Evolutionary conservation across 2,888 invertebrate genomes (phyloP).

Genomic region (Spicauda simplicius): DNA sequence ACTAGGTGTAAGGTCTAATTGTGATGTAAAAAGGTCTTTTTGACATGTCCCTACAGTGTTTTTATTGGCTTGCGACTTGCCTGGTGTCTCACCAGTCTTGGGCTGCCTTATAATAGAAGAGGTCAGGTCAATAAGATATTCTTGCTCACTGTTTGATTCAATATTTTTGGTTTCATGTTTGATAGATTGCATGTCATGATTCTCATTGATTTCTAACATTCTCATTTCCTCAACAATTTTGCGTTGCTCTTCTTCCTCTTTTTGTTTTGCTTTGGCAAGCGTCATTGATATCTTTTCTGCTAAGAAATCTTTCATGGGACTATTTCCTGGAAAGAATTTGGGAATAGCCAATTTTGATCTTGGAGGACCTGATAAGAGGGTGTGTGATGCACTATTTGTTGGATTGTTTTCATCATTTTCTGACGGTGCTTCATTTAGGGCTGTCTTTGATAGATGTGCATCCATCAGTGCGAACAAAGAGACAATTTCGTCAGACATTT

Average conservation of each 20-base stretch:
- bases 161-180: not conserved
- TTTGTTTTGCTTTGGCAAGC: constrained; percentile 20
- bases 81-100: not conserved
- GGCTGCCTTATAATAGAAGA: constrained; percentile 10
- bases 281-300: constrained; percentile 28
- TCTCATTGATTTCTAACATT: constrained; percentile 11
- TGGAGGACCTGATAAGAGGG: not conserved
- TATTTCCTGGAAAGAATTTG: constrained; percentile 25
- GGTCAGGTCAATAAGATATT: constrained; percentile 27
- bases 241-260: constrained; percentile 20
- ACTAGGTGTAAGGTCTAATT: not conserved
- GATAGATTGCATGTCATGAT: not conserved
- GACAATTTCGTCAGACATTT: constrained; percentile 28
- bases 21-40: too few relatives aligned
- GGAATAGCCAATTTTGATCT: constrained; percentile 18
- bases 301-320: constrained; percentile 28
- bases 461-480: constrained; percentile 32
- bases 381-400: not conserved
- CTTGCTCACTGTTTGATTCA: not conserved
- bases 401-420: constrained; percentile 16
- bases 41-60: too few relatives aligned
- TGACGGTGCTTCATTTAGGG: not conserved
- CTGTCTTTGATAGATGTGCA: constrained; percentile 22
- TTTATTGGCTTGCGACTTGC: too few relatives aligned
- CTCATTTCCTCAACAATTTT: constrained; percentile 23